A percentile compares a stretch with the other conserved stretches of the same genome.
These are phyloP conservation scores for Hedya salicella DNA, from an alignment of 2,888 invertebrate genomes.

Conservation along the genomic window DNA sequence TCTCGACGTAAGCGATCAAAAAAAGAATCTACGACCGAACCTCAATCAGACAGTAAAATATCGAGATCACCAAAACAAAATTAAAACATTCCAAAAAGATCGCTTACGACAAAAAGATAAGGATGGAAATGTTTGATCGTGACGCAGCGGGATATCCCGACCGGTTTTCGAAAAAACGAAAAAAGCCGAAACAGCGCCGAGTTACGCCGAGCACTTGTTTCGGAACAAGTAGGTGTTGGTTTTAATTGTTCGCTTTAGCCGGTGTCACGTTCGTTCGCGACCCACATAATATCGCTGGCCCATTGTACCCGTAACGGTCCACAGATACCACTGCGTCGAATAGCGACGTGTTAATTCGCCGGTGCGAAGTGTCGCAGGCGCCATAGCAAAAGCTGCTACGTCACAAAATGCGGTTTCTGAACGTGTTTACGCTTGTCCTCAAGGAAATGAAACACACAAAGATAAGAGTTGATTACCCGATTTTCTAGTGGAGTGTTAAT, in stretches of 20 bases:
- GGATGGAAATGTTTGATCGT: constrained; percentile 42
- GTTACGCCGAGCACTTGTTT: constrained; percentile 52
- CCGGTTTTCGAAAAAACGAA: constrained; percentile 38
- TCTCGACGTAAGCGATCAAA: background rate
- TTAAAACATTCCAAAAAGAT: constrained; percentile 40
- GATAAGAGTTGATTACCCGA: constrained; percentile 40
- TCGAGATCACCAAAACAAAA: constrained; percentile 33
- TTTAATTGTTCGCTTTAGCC: constrained; percentile 74
- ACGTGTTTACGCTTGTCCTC: constrained; percentile 4
- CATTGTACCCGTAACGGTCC: constrained; percentile 77
- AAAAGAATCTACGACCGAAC: background rate
- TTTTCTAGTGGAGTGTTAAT: constrained; percentile 49
- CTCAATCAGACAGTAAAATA: constrained; percentile 20
- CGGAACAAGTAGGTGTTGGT: constrained; percentile 61
- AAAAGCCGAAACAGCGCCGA: constrained; percentile 26
- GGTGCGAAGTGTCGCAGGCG: constrained; percentile 42
- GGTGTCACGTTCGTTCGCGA: constrained; percentile 72
- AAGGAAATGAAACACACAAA: constrained; percentile 15
- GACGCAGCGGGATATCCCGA: constrained; percentile 40
- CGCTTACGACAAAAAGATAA: constrained; percentile 42
- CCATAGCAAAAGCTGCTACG: constrained; percentile 11
- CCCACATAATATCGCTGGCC: constrained; percentile 77
- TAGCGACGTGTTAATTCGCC: constrained; percentile 60
- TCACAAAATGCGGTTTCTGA: constrained; percentile 9
- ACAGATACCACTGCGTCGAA: constrained; percentile 62